Conservation (phyloP, 2,797 vertebrate species). For the Eulemur albifrons region DNA sequence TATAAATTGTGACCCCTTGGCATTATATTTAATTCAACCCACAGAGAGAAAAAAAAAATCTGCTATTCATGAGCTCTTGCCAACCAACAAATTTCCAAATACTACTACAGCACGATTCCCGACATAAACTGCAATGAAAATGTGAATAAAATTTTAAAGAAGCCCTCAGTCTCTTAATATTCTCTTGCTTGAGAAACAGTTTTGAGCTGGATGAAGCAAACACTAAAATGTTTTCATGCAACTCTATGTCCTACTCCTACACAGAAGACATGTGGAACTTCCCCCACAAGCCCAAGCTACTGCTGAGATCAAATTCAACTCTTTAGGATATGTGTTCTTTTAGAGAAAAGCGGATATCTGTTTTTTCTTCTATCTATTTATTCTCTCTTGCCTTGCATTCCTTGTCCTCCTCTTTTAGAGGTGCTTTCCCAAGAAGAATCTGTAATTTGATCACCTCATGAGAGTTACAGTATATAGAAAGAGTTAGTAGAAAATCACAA, state of each 20-base stretch:
- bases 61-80: background rate
- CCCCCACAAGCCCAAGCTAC: background rate
- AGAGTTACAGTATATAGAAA: background rate
- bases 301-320: background rate
- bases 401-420: background rate
- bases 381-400: background rate
- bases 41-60: background rate
- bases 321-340: background rate
- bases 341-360: background rate
- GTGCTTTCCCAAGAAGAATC: background rate
- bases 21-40: slow-evolving; percentile 21
- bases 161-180: background rate
- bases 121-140: background rate
- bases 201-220: background rate
- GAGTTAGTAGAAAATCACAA: background rate
- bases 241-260: background rate
- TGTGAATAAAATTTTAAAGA: slow-evolving; percentile 9
- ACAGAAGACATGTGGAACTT: background rate
- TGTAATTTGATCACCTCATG: background rate
- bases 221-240: background rate
- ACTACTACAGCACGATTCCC: background rate
- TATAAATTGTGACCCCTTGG: background rate
- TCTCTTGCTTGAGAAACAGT: background rate
- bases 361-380: background rate
- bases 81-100: slow-evolving; percentile 18